Evolutionary conservation across 2,888 invertebrate species (phyloP).

Genomic region (Cabera pusaria): DNA sequence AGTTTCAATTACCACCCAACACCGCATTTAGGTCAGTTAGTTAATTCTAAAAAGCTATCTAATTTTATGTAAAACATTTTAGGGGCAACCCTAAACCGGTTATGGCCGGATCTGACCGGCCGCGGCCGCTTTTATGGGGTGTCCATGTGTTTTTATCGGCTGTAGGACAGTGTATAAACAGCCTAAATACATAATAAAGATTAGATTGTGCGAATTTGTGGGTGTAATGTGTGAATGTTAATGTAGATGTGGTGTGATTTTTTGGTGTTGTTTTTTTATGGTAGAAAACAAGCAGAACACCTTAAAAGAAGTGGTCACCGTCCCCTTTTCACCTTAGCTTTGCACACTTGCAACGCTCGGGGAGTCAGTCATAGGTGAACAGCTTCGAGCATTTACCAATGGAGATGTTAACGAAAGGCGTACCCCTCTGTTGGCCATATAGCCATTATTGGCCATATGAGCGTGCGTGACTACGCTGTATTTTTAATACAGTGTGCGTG

Average conservation of each 20-base stretch:
- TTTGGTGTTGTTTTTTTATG: too few relatives aligned
- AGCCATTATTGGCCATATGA: too few relatives aligned
- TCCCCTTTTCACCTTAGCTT: too few relatives aligned
- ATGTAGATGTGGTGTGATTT: constrained; percentile 5
- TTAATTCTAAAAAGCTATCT: constrained; percentile 33
- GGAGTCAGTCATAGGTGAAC: too few relatives aligned
- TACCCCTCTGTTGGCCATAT: too few relatives aligned
- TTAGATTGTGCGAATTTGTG: constrained; percentile 25
- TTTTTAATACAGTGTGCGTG: too few relatives aligned
- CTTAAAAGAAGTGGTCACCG: too few relatives aligned
- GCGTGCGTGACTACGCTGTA: too few relatives aligned
- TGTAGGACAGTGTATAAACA: constrained; percentile 26
- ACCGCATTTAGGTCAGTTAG: constrained; percentile 21
- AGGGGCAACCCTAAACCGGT: constrained; percentile 39
- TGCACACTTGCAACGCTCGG: too few relatives aligned
- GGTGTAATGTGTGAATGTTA: constrained; percentile 7
- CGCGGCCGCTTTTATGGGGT: constrained; percentile 30
- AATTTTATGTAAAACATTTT: constrained; percentile 35
- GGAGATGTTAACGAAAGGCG: too few relatives aligned
- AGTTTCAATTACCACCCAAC: constrained; percentile 28
- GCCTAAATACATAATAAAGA: constrained; percentile 35
- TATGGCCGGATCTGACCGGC: constrained; percentile 53
- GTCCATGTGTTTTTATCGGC: constrained; percentile 45
- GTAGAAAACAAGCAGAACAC: too few relatives aligned
- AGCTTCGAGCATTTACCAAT: too few relatives aligned